Evolutionary conservation across 2,888 invertebrate species (phyloP), one percentile per base, ranked within the genome.

Genomic region (Gari tellinella): DNA sequence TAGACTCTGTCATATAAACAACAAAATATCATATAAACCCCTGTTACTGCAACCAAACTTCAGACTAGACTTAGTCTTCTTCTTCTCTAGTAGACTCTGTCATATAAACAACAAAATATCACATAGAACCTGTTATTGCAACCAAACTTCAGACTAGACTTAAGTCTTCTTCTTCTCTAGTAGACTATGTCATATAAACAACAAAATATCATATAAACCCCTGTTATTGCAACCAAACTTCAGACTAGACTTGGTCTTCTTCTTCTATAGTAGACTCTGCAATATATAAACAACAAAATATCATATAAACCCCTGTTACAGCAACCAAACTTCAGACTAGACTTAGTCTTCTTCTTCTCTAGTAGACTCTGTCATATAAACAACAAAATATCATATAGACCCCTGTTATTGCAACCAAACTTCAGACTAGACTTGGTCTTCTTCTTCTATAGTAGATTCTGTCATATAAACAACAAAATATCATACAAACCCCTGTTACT

Each of bases 391-490:
- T 40, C 14, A 40, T 12, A 40, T 40, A 40, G n/a, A n/a, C n/a
- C n/a, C n/a, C n/a, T n/a, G n/a, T n/a, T n/a, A n/a, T n/a, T n/a
- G n/a, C n/a, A n/a, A n/a, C 95, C 94, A 69, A 96, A 92, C 88
- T 95, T 95, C 49, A 95, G 93, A 51, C 94, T 94, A 83, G 95
- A 95, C 91, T 95, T 95, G 85, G 94, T 95, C 70, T 94, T 94
- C 72, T 94, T 94, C 92, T 95, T 95, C 66, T 91, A 92, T 46
- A 92, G 69, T 49, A 92, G 83, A 81, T 85, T 89, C 91, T 92
- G 82, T 15, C 77, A 73, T 41, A 52, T 40, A 65, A 64, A 43
- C 10, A 66, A 57, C 25, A 37, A 7, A 8, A 40, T 12, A 40
- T 40, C 14, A 40, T 12, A 40, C 14, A 40, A n/a, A n/a, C n/a